phyloP scores from a whole-genome alignment of 2,888 invertebrate genomes.

The Apoda limacodes region DNA sequence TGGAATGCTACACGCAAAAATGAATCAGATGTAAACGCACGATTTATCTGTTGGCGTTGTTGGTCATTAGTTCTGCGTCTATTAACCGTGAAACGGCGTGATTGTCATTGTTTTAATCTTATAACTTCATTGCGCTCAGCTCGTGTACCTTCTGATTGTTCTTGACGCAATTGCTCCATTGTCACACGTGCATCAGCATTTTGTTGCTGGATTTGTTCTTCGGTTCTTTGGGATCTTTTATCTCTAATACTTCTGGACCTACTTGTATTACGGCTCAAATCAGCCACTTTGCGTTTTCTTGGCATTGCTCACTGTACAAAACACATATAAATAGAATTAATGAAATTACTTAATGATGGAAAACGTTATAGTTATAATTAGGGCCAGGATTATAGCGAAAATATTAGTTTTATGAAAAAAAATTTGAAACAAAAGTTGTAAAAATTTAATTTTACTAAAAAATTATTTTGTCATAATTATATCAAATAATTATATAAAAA shows the following conservation, averaged over 20 bases:
- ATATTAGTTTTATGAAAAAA: no score
- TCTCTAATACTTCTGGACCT: slow-evolving; percentile 11
- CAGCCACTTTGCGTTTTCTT: slow-evolving; percentile 16
- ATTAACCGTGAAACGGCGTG: slow-evolving; percentile 15
- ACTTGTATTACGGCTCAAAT: slow-evolving; percentile 15
- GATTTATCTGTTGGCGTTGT: slow-evolving; percentile 19
- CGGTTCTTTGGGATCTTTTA: slow-evolving; percentile 13
- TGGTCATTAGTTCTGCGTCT: slow-evolving; percentile 16
- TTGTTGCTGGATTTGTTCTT: slow-evolving; percentile 19
- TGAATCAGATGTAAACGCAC: slow-evolving; percentile 17
- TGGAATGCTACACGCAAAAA: slow-evolving; percentile 18
- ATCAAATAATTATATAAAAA: slow-evolving; percentile 10
- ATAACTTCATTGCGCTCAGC: slow-evolving; percentile 16
- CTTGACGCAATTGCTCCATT: slow-evolving; percentile 15
- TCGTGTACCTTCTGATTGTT: slow-evolving; percentile 16
- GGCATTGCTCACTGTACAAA: slow-evolving; percentile 19
- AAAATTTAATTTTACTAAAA: slow-evolving; percentile 10
- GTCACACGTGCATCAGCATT: slow-evolving; percentile 15
- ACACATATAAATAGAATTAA: slow-evolving; percentile 13
- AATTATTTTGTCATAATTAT: no score
- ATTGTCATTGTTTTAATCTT: slow-evolving; percentile 17
- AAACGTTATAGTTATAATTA: no score
- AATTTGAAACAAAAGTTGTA: no score
- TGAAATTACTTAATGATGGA: no score
- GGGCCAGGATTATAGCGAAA: no score